Evolutionary conservation across 2,113 vertebrate species (phyloP).

Genomic region (Gymnarchus niloticus): DNA sequence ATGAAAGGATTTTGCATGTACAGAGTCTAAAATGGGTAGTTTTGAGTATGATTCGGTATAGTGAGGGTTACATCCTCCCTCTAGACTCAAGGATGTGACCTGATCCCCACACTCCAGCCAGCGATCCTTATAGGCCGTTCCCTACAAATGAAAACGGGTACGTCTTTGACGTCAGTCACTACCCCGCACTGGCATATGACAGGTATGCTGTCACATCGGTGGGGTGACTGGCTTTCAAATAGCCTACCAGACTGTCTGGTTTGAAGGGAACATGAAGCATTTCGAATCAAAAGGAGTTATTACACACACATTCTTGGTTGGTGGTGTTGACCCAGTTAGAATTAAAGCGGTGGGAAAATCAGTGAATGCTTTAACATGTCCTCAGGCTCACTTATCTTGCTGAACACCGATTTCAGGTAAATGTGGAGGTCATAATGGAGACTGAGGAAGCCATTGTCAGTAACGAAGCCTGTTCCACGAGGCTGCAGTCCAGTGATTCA

Average conservation of each 20-base stretch:
- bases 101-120: conserved; percentile 81
- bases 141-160: conserved; percentile 53
- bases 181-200: no score
- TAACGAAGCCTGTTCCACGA: conserved; percentile 84
- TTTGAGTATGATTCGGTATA: conserved; percentile 78
- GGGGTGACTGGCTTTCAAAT: neutral
- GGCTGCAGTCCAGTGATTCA: conserved; percentile 76
- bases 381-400: conserved; percentile 67
- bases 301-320: neutral
- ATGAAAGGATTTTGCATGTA: neutral
- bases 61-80: conserved; percentile 65
- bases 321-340: neutral
- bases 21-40: neutral
- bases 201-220: no score
- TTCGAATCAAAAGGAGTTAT: neutral
- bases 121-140: conserved; percentile 85
- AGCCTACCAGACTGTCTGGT: neutral
- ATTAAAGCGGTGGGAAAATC: no score
- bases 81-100: conserved; percentile 55
- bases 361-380: neutral
- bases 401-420: conserved; percentile 89
- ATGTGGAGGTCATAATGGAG: conserved; percentile 91
- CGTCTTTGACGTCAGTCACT: neutral
- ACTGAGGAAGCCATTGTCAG: conserved; percentile 86
- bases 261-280: neutral